Conservation (phyloP, 2,888 invertebrate species). For the Calliphora vomitoria region DNA sequence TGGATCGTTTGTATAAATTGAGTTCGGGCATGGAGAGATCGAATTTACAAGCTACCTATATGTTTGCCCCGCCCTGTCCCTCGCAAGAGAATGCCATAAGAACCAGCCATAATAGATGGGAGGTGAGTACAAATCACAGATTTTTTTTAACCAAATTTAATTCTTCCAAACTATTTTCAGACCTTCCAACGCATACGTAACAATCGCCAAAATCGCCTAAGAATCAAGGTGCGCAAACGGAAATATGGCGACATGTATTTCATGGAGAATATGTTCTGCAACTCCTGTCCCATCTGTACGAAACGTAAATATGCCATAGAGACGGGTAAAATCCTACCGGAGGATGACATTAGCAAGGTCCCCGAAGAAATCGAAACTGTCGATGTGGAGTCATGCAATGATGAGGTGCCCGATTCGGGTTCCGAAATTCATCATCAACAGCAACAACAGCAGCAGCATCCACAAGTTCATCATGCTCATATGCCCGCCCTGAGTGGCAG, state of each 20-base stretch:
- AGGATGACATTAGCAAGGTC: conserved; percentile 79
- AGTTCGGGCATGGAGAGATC: conserved; percentile 85
- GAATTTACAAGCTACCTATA: conserved; percentile 84
- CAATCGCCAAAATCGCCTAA: conserved; percentile 88
- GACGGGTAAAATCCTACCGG: conserved; percentile 87
- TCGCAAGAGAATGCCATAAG: conserved; percentile 84
- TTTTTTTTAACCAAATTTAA: neutral
- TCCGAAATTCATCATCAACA: conserved; percentile 78
- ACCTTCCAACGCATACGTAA: conserved; percentile 89
- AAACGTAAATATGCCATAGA: conserved; percentile 83
- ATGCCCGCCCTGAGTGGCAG: conserved; percentile 68
- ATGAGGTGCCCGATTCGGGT: conserved; percentile 84
- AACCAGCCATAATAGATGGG: conserved; percentile 87
- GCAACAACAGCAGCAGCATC: conserved; percentile 65
- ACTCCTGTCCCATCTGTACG: conserved; percentile 88
- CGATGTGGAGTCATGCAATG: conserved; percentile 87
- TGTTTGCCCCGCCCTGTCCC: conserved; percentile 83
- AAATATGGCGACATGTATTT: conserved; percentile 86
- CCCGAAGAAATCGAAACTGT: conserved; percentile 89
- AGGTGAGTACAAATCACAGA: conserved; percentile 84
- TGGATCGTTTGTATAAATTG: conserved; percentile 88
- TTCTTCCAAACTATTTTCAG: conserved; percentile 72
- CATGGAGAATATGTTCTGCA: conserved; percentile 84
- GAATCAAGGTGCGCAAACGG: conserved; percentile 88
- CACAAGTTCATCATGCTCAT: conserved; percentile 73